These are phyloP conservation scores for Brachynemurus nebulosus DNA, from an alignment of 2,888 invertebrate genomes.

Conservation along the genomic window DNA sequence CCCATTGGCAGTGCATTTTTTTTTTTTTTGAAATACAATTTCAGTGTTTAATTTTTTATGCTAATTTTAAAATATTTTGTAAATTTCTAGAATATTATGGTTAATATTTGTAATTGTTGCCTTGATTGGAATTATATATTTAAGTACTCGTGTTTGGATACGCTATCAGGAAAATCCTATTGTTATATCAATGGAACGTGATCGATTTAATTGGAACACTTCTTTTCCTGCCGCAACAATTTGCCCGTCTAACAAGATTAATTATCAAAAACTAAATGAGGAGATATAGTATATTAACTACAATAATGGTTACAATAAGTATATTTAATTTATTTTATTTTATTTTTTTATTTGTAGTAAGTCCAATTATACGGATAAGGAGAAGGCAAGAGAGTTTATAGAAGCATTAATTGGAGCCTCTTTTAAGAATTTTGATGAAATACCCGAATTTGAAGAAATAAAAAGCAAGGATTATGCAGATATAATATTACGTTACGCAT, in stretches of 20 bases:
- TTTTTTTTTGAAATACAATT: neutral
- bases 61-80: neutral
- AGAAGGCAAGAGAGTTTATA: slow-evolving; percentile 40
- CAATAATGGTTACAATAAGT: neutral
- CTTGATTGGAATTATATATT: slow-evolving; percentile 37
- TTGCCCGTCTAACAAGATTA: slow-evolving; percentile 44
- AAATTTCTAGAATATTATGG: slow-evolving; percentile 40
- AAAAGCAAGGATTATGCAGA: slow-evolving; percentile 41
- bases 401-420: slow-evolving; percentile 40
- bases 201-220: slow-evolving; percentile 57
- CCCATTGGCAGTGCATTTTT: neutral
- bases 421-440: slow-evolving; percentile 42
- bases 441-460: slow-evolving; percentile 40
- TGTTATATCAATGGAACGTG: slow-evolving; percentile 59
- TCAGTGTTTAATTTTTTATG: neutral
- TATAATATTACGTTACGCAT: slow-evolving; percentile 37
- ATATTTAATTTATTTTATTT: neutral
- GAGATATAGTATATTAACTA: neutral
- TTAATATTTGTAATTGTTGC: slow-evolving; percentile 38
- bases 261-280: slow-evolving; percentile 23
- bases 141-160: slow-evolving; percentile 45
- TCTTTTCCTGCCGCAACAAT: slow-evolving; percentile 54
- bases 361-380: slow-evolving; percentile 34
- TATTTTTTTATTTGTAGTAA: slow-evolving; percentile 22
- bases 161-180: slow-evolving; percentile 57